Evolutionary conservation across 2,797 vertebrate genomes (phyloP), one percentile per base, ranked within the genome.

Genomic region (Zenarchopterus dispar): DNA sequence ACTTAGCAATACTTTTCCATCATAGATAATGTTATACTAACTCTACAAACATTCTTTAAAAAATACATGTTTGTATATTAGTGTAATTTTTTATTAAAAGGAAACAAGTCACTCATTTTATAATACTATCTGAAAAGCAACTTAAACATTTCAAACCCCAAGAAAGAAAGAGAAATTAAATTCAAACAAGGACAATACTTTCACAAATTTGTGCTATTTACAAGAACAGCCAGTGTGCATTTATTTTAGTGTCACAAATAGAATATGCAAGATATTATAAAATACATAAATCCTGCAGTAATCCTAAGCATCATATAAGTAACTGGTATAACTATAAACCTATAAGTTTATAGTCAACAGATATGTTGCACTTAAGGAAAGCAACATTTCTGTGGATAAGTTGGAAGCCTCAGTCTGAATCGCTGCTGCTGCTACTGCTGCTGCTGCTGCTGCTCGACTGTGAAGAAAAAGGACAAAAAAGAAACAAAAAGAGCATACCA

Each of bases 371-470:
- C 43, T 51, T 65, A 52, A 57, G 33, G 44, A 36, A 71, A 63
- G 54, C 11, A 21, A 28, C 19, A 31, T 28, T 51, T 53, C 33
- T 59, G 23, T 31, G 36, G n/a, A 49, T 75, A 50, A 51, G 62
- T 6, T 22, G n/a, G 6, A 46, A 17, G 15, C 22, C 24, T 91
- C 66, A 90, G 71, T 90, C 87, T 17, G 56, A 86, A 62, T 80
- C 77, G 10, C 78, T 88, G 62, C 88, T 90, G 53, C 91, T 87
- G 33, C 91, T 91, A 48, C 90, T 91, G 44, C 90, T 92, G 42
- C 91, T 91, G 53, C 90, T 92, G 67, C 88, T 89, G 77, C 80
- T 85, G 73, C 89, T 92, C 0, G 82, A 89, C 87, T 92, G 81
- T 50, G 22, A 50, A 67, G 15, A 48, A 16, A 66, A 57, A 43